phyloP scores from a whole-genome alignment of 2,888 invertebrate genomes.

The Noctua janthe region DNA sequence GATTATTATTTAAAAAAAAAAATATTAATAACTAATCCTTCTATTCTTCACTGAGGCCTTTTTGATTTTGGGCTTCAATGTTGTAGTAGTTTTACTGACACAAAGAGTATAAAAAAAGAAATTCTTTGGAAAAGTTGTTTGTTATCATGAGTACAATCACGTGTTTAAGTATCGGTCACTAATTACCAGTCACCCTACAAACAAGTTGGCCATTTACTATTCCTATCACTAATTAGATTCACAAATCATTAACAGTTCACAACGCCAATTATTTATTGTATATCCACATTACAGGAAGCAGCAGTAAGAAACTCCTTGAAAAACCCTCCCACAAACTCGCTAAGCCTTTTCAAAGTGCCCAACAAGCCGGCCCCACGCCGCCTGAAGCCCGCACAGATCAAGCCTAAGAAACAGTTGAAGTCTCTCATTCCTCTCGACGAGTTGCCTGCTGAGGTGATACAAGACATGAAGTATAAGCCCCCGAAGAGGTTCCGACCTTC shows the following conservation, averaged over 20 bases:
- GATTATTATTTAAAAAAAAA: too few relatives aligned
- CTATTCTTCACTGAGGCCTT: background rate
- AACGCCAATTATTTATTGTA: background rate
- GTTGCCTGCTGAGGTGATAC: conserved; percentile 77
- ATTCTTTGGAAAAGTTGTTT: too few relatives aligned
- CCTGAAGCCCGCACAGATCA: conserved; percentile 60
- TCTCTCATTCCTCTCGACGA: conserved; percentile 64
- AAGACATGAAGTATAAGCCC: conserved; percentile 85
- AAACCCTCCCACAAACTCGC: conserved; percentile 57
- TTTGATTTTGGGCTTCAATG: background rate
- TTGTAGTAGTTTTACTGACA: background rate
- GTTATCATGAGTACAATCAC: too few relatives aligned
- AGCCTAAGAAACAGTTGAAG: conserved; percentile 72
- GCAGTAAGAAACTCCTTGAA: conserved; percentile 74
- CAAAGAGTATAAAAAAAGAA: background rate
- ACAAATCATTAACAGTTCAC: background rate
- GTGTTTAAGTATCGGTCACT: too few relatives aligned
- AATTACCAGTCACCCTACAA: too few relatives aligned
- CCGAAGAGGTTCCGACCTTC: conserved; percentile 82
- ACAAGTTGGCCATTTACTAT: background rate
- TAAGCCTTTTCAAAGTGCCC: conserved; percentile 76
- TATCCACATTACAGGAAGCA: conserved; percentile 74
- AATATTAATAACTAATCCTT: background rate
- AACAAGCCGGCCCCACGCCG: conserved; percentile 66
- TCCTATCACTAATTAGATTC: background rate